Base-by-base conservation (phyloP, 2,888 invertebrate genomes). In the Ceraclea dissimilis region DNA sequence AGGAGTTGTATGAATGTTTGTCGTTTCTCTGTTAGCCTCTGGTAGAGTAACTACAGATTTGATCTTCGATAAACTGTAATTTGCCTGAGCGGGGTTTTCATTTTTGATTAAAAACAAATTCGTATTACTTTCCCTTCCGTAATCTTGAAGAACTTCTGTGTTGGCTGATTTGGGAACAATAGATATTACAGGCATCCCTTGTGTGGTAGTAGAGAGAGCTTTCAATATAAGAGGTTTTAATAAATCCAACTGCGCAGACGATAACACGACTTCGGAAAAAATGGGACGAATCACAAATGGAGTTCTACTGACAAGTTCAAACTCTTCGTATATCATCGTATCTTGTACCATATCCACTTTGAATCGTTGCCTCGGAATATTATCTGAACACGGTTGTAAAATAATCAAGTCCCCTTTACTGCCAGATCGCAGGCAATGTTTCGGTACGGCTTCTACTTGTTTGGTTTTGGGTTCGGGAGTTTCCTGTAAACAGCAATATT, bases 291-390 rank as follows among this genome's bases (percentile, higher is more conserved):
- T 55, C 2, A 33, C 18, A 21, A 55, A 55, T 6, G 55, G 55
- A 13, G 22, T 31, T 13, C 16, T 16, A 17, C 46, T 46, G 31
- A 55, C 46, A 1, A 50, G 18, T 33, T 44, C 46, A 46, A 55
- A 55, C 2, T 55, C 51, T 31, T 55, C 55, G 21, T 49, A 22
- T n/a, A 55, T 55, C 31, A 55, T 50, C n/a, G 49, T 26, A 31
- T 51, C 51, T 11, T 46, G 44, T 13, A 55, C 49, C 46, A 46
- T 50, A n/a, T 55, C 55, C 13, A 55, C 55, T n/a, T 49, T 43
- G 21, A 55, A 55, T 26, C 46, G 50, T 2, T 50, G 55, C 6
- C 50, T 39, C 19, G 4, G 6, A 13, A 46, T 16, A 13, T 10
- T 4, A 31, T 55, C 55, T 16, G 19, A 11, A 18, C 31, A 44